phyloP scores from a whole-genome alignment of 2,113 vertebrate species.

The Platichthys stellatus region DNA sequence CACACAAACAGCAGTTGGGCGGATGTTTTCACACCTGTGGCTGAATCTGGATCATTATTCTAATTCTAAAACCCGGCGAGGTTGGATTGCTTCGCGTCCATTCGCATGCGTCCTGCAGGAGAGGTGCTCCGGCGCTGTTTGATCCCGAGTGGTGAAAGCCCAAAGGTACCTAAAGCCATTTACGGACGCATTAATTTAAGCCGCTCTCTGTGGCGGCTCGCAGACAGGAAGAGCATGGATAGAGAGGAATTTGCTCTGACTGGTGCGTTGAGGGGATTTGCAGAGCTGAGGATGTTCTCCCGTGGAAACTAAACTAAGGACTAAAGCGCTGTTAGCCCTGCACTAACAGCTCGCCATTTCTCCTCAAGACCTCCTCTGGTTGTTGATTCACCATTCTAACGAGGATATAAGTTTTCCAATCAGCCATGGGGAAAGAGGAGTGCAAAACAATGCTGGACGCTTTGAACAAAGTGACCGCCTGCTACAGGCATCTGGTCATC shows the following conservation, averaged over 20 bases:
- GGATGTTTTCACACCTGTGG: constrained; percentile 74
- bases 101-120: constrained; percentile 30
- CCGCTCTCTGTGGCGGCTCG: constrained; percentile 58
- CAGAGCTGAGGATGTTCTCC: constrained; percentile 52
- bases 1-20: neutral
- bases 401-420: neutral
- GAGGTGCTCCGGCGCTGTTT: constrained; percentile 52
- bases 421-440: constrained; percentile 90
- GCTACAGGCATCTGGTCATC: constrained; percentile 94
- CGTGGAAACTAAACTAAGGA: constrained; percentile 70
- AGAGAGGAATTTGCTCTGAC: constrained; percentile 75
- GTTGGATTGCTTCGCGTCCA: constrained; percentile 37
- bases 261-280: constrained; percentile 72
- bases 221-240: constrained; percentile 76
- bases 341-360: constrained; percentile 34
- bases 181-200: constrained; percentile 78
- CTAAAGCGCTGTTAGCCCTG: neutral
- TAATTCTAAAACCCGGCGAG: neutral
- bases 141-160: constrained; percentile 60
- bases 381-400: constrained; percentile 19
- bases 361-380: constrained; percentile 6
- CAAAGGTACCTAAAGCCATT: constrained; percentile 76
- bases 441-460: constrained; percentile 95
- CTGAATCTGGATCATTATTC: constrained; percentile 29
- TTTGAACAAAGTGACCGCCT: constrained; percentile 93